Base-by-base conservation (phyloP, 2,888 invertebrate species). In the Frankliniella intonsa region DNA sequence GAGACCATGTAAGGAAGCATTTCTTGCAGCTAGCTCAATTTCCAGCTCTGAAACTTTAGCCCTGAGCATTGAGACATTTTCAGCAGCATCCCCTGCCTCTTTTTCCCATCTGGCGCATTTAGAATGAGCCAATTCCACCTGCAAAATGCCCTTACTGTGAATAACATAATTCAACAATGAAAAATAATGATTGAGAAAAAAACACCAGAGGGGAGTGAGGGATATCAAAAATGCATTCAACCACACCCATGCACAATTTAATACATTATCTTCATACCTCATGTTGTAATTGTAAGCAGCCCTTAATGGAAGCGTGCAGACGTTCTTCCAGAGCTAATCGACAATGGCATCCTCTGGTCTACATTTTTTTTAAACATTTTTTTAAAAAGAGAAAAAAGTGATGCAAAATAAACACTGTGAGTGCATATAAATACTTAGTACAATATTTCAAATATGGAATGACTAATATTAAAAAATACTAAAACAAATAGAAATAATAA, bases 271-370 rank as follows among this genome's bases (percentile, higher is more conserved):
- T 9, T 25, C 25, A 12, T 76, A 76, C 69, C 69, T 76, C 22
- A 25, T 76, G 69, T 25, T 76, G 22, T 25, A 76, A 76, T 25
- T 76, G 22, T 25, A 76, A 76, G 25, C 69, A 76, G 12, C 69
- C 69, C 25, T 76, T 76, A 25, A 76, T 25, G 22, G 69, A 25
- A 76, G 69, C 69, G 69, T 76, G 69, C 69, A 76, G 69, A 22
- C 69, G 69, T 25, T 76, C 69, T 25, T 76, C 22, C 12, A 76
- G 69, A 25, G 69, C 69, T 76, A 76, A 25, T 76, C 69, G 69
- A 22, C 69, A 76, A 25, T 76, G 69, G 25, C 69, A 76, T 12
- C 22, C 69, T 12, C 12, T 76, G 9, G 25, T 25, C 69, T 76
- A 76, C 69, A 76, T n/a, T 25, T 76, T 25, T 22, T 25, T 25